A percentile compares a stretch with the other conserved stretches of the same genome.
Conservation (phyloP, 2,888 invertebrate genomes). For the Craniophora ligustri region DNA sequence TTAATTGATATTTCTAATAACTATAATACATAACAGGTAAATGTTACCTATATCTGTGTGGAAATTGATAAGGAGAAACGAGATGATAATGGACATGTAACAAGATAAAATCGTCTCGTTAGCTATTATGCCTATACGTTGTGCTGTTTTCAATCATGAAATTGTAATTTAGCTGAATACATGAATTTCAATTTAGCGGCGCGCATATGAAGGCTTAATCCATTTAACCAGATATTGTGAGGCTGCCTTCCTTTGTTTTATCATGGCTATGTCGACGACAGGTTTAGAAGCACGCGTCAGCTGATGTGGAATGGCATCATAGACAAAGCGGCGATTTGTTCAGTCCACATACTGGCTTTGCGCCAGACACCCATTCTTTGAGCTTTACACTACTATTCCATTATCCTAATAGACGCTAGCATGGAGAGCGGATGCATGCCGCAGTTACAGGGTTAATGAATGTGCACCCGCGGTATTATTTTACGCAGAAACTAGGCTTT, state of each 20-base stretch:
- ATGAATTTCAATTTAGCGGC: conserved; percentile 36
- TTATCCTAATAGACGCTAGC: conserved; percentile 75
- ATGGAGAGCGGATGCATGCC: conserved; percentile 61
- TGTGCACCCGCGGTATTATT: conserved; percentile 62
- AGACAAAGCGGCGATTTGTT: conserved; percentile 64
- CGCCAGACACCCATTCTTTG: conserved; percentile 76
- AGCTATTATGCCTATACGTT: conserved; percentile 5
- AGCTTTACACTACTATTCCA: conserved; percentile 78
- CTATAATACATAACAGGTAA: too few relatives aligned
- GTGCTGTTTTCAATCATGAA: conserved; percentile 28
- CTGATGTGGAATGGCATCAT: conserved; percentile 57
- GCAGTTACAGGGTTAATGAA: conserved; percentile 73
- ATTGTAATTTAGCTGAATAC: conserved; percentile 31
- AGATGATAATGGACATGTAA: conserved; percentile 6
- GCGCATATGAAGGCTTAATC: conserved; percentile 29
- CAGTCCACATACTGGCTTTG: conserved; percentile 65
- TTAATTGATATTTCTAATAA: too few relatives aligned
- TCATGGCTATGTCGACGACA: conserved; percentile 31
- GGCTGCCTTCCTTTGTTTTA: conserved; percentile 31
- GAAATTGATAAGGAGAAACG: conserved; percentile 6
- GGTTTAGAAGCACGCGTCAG: conserved; percentile 50
- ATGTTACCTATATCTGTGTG: too few relatives aligned
- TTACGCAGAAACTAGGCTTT: conserved; percentile 51
- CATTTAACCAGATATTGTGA: conserved; percentile 36
- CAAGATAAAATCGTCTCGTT: conserved; percentile 10